Evolutionary conservation across 64 coral and sea anemone genomes (phyloP).

Genomic region (Montipora foliosa): DNA sequence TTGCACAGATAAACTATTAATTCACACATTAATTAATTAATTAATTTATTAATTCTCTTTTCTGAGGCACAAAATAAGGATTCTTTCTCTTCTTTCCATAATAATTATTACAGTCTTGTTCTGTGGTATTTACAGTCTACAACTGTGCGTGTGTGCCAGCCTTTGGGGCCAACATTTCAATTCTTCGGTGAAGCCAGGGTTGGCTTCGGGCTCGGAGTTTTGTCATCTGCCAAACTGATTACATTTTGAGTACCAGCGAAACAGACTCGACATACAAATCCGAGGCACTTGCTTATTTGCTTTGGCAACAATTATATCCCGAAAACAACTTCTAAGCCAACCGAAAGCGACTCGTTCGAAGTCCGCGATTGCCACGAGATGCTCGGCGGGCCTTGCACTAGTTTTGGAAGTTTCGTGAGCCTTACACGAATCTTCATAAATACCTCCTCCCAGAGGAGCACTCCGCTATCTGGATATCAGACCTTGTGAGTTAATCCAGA

Average conservation of each 20-base stretch:
- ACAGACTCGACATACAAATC: slow-evolving; percentile 3
- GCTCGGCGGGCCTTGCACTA: neutral
- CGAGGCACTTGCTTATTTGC: neutral
- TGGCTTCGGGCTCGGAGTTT: neutral
- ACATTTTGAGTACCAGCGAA: neutral
- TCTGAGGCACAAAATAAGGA: slow-evolving; percentile 82
- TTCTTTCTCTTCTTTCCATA: slow-evolving; percentile 83
- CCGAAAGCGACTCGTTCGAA: neutral
- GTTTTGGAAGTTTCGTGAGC: neutral
- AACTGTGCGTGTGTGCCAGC: neutral
- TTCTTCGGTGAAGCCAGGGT: neutral
- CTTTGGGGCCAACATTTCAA: neutral
- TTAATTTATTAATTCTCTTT: neutral
- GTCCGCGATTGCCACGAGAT: neutral
- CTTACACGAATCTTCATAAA: neutral
- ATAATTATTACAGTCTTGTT: slow-evolving; percentile 84
- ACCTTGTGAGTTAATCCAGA: neutral
- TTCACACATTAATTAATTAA: slow-evolving; percentile 77
- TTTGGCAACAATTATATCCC: neutral
- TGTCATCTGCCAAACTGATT: no score
- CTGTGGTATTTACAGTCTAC: slow-evolving; percentile 37
- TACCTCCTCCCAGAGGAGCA: slow-evolving; percentile 18
- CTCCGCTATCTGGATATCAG: no score
- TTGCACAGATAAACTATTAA: no score
- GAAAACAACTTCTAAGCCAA: neutral